phyloP scores from a whole-genome alignment of 1,140 invertebrate species.

The Hycleus cichorii region DNA sequence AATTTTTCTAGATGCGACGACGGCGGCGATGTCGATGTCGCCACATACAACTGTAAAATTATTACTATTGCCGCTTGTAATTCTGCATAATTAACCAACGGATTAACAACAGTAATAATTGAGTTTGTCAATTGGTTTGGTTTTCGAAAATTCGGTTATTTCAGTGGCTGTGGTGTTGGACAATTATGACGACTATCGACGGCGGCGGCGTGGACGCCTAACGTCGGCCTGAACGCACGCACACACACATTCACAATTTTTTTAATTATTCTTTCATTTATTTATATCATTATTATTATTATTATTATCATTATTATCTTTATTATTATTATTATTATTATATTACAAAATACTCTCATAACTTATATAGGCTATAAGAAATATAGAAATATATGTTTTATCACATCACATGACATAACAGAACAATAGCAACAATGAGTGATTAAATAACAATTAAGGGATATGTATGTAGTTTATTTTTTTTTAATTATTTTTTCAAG shows the following conservation, averaged over 20 bases:
- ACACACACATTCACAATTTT: no score
- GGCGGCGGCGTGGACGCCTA: slow-evolving; percentile 11
- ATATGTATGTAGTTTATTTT: slow-evolving; percentile 37
- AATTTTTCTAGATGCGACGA: slow-evolving; percentile 1
- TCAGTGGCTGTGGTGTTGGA: slow-evolving; percentile 18
- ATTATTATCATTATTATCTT: slow-evolving; percentile 22
- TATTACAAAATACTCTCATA: slow-evolving; percentile 34
- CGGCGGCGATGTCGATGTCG: not conserved
- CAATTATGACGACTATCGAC: slow-evolving; percentile 13
- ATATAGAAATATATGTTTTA: slow-evolving; percentile 39
- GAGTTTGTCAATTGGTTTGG: no score
- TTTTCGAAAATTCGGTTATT: no score
- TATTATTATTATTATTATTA: slow-evolving; percentile 20
- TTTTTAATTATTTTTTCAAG: slow-evolving; percentile 30
- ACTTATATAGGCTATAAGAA: slow-evolving; percentile 38
- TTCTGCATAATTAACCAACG: no score
- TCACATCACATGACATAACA: slow-evolving; percentile 40
- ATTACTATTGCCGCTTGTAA: no score
- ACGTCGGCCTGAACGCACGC: slow-evolving; percentile 9
- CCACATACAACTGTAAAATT: no score
- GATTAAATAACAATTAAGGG: slow-evolving; percentile 42
- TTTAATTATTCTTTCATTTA: slow-evolving; percentile 6
- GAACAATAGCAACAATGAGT: slow-evolving; percentile 41
- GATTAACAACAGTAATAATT: no score
- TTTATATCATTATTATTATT: slow-evolving; percentile 21